These are phyloP conservation scores for Sciurus vulgaris DNA, from an alignment of 2,797 vertebrate species.

Conservation along the genomic window DNA sequence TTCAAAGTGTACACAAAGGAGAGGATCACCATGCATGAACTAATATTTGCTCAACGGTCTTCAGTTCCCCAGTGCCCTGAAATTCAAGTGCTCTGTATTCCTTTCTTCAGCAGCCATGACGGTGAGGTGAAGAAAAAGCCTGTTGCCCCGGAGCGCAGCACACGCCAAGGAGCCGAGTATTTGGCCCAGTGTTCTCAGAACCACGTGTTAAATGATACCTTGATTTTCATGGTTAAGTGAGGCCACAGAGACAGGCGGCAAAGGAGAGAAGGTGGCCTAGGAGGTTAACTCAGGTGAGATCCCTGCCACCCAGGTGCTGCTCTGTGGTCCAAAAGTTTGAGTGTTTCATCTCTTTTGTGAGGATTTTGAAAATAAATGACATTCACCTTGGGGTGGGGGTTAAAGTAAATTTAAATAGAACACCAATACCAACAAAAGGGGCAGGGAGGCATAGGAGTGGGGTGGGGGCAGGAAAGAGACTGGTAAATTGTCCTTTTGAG, in stretches of 20 bases:
- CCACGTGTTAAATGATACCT: background rate
- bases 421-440: background rate
- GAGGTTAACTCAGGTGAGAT: constrained; percentile 8
- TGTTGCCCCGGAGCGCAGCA: background rate
- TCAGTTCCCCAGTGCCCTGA: background rate
- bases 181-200: background rate
- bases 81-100: constrained; percentile 3
- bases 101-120: background rate
- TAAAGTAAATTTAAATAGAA: constrained; percentile 36
- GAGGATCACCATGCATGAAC: constrained; percentile 49
- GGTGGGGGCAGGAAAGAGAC: background rate
- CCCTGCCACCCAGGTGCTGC: background rate
- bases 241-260: background rate
- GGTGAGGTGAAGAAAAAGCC: constrained; percentile 56
- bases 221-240: background rate
- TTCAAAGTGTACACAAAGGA: constrained; percentile 62
- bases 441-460: too few species aligned
- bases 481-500: background rate
- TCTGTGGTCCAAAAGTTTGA: background rate
- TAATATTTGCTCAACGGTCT: constrained; percentile 69
- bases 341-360: background rate
- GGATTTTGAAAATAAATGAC: constrained; percentile 19
- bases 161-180: background rate
- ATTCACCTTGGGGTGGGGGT: background rate
- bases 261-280: background rate